phyloP scores from a whole-genome alignment of 2,888 invertebrate genomes.

The Glaucopsyche alexis region DNA sequence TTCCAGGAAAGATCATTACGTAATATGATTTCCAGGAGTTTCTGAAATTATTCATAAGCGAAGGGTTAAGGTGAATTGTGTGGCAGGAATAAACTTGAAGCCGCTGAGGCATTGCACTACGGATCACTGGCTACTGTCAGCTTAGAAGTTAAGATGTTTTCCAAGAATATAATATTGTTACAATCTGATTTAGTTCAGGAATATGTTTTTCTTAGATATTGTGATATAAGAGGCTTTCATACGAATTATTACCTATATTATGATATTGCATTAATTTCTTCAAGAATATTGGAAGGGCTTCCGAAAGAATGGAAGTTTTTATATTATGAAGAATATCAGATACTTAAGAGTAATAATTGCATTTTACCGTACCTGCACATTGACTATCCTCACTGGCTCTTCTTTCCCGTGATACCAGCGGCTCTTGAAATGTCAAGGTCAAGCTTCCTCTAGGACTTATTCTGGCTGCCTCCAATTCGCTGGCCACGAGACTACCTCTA shows the following conservation, averaged over 20 bases:
- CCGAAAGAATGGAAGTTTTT: no score
- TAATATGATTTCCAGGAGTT: neutral
- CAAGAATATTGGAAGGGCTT: no score
- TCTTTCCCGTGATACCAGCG: constrained; percentile 75
- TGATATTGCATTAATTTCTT: no score
- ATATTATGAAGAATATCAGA: neutral
- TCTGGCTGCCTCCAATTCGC: constrained; percentile 60
- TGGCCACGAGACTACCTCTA: constrained; percentile 65
- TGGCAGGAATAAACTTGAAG: neutral
- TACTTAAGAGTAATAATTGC: neutral
- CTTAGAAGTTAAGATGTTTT: neutral
- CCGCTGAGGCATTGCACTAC: neutral
- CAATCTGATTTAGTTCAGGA: neutral
- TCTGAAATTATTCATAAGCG: constrained; percentile 5
- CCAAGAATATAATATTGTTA: neutral
- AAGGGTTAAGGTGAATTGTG: neutral
- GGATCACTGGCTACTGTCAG: neutral
- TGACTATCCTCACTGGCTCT: constrained; percentile 81
- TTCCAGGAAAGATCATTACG: neutral
- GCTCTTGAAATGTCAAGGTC: constrained; percentile 82
- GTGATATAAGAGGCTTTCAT: neutral
- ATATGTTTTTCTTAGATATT: neutral
- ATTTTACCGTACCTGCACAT: constrained; percentile 62
- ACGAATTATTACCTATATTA: no score
- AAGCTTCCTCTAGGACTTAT: constrained; percentile 81